A percentile compares a stretch with the other conserved stretches of the same genome.
Conservation (phyloP, 2,113 vertebrate species). For the Microcebus jonahi region DNA sequence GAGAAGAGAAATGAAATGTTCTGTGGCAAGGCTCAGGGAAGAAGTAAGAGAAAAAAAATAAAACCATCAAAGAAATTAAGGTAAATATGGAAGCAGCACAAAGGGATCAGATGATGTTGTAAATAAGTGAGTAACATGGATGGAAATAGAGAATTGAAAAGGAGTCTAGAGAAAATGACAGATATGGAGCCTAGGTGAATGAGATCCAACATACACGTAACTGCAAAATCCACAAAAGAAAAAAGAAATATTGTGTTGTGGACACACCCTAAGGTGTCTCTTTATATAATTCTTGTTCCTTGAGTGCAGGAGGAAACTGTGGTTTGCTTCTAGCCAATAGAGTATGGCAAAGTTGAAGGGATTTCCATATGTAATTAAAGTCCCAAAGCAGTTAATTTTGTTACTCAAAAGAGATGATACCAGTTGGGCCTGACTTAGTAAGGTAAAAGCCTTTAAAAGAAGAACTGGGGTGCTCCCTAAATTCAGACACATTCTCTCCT, state of each 20-base stretch:
- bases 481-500: not conserved
- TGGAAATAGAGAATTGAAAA: not conserved
- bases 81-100: not conserved
- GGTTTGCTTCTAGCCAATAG: not conserved
- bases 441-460: not conserved
- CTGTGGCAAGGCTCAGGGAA: not conserved
- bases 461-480: not conserved
- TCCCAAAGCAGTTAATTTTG: not conserved
- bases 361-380: not conserved
- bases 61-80: not conserved
- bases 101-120: not conserved
- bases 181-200: not conserved
- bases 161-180: not conserved
- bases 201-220: no score
- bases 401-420: not conserved
- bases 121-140: not conserved
- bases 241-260: not conserved
- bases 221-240: not conserved
- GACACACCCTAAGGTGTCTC: not conserved
- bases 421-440: not conserved
- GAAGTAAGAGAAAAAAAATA: not conserved
- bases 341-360: not conserved
- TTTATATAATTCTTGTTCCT: not conserved
- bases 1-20: not conserved
- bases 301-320: not conserved